Evolutionary conservation across 2,888 invertebrate genomes (phyloP), one percentile per base, ranked within the genome.

Genomic region (Petrolisthes manimaculis): DNA sequence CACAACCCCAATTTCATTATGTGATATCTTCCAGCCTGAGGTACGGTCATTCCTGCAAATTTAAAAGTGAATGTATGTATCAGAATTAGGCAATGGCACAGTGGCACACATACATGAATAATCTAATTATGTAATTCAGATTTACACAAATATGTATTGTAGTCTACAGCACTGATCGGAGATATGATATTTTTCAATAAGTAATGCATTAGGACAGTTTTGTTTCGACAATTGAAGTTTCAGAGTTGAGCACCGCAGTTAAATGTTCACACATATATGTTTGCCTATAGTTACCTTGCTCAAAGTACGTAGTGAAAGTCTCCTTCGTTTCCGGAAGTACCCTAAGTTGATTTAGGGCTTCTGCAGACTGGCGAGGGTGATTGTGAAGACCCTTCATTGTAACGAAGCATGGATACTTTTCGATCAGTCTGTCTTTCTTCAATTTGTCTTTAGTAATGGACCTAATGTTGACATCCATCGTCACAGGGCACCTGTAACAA

Each of bases 301-400:
- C 61, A 61, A 61, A 61, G 61, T 61, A 61, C 61, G 9, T 61
- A 61, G 3, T 61, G 69, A 75, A 83, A 67, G 69, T 69, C 54
- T 74, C 75, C 69, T 56, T 83, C 24, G 83, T 83, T 37, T 53
- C 24, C 55, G 75, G 55, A 51, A 24, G 56, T 24, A 77, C 6
- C 18, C 3, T 77, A 77, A 51, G 77, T 53, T 77, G 51, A 77
- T 37, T 51, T 2, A 53, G 51, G 24, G 24, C 71, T 14, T 75
- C 83, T 37, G 55, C 55, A 53, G 83, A 55, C 5, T 55, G 51
- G 51, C 51, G 83, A 8, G 83, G 67, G 69, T 83, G 83, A 53
- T 83, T 74, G 83, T 83, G 83, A 18, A 55, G 24, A 37, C 83
- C 83, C 54, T 21, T 77, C 77, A 77, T 24, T 77, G 77, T 77